Evolutionary conservation across 2,888 invertebrate species (phyloP).

Genomic region (Ecliptopera silaceata): DNA sequence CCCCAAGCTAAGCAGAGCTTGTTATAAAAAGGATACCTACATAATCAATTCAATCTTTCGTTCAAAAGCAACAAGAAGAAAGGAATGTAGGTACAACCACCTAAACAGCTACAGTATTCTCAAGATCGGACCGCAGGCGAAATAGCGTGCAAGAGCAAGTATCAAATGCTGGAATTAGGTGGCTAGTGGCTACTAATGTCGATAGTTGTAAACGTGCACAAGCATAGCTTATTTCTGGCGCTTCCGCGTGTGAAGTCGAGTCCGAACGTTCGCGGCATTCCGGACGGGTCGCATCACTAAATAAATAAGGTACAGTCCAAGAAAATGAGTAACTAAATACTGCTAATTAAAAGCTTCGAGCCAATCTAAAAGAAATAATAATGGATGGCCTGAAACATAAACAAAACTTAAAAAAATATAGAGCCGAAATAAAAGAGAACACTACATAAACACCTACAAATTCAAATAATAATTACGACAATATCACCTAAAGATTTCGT

Average conservation of each 20-base stretch:
- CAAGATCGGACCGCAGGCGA: not conserved
- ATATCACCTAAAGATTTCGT: slow-evolving; percentile 21
- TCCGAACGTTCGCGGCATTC: slow-evolving; percentile 64
- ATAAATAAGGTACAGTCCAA: slow-evolving; percentile 26
- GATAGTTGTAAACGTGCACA: slow-evolving; percentile 48
- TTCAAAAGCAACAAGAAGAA: not conserved
- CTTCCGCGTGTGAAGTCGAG: slow-evolving; percentile 74
- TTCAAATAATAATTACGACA: slow-evolving; percentile 8
- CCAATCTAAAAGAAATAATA: slow-evolving; percentile 1
- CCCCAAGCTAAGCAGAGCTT: too few relatives aligned
- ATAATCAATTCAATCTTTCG: not conserved
- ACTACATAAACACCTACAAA: not conserved
- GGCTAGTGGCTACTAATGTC: slow-evolving; percentile 36
- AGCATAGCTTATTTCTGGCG: slow-evolving; percentile 76
- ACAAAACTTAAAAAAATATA: not conserved
- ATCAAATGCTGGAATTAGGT: slow-evolving; percentile 27
- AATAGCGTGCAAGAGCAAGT: slow-evolving; percentile 6
- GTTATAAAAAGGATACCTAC: too few relatives aligned
- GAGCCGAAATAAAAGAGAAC: not conserved
- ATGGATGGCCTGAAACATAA: not conserved
- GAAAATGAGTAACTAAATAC: slow-evolving; percentile 19
- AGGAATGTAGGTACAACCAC: slow-evolving; percentile 17
- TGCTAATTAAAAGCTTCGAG: slow-evolving; percentile 14
- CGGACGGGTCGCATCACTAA: slow-evolving; percentile 49
- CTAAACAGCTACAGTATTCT: not conserved